Evolutionary conservation across 2,888 invertebrate species (phyloP), one percentile per base, ranked within the genome.

Genomic region (Pandemis heparana): DNA sequence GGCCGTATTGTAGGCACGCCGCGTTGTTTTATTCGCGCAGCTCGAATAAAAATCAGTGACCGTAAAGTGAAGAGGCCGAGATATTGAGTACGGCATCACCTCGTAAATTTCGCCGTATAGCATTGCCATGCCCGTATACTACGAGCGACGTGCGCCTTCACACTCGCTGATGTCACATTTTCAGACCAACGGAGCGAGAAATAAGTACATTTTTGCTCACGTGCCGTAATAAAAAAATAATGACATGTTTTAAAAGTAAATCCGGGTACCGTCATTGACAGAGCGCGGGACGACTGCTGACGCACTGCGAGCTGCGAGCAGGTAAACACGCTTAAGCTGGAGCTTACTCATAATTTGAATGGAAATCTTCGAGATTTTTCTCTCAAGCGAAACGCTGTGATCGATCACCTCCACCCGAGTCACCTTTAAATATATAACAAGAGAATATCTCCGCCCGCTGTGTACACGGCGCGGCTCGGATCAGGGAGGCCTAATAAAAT

Each of bases 171-270:
- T 91, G 92, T 92, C 94, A 94, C 92, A 92, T 94, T 94, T 91
- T 92, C 94, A 92, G 92, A 85, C 84, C 94, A 94, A 78, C 91
- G 94, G 93, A 94, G 94, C 94, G 94, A 86, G 91, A 92, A 94
- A 94, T 94, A 94, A 94, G 94, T 92, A 94, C 94, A 94, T 94
- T 91, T 91, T 94, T 94, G 91, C 92, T 90, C 92, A 86, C 87
- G 87, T 88, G 87, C 87, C 86, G 89, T 91, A 89, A 92, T 92
- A 91, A 92, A 94, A 91, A 91, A 91, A 92, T 92, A 92, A 93
- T 92, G 91, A 91, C 89, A 85, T 90, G 89, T 92, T 92, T 91
- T 91, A 89, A 92, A 91, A 90, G 90, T 89, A 90, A 91, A 89
- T 89, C 89, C 86, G 80, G 77, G 71, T 43, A 51, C 66, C 70